phyloP scores from a whole-genome alignment of 1,140 invertebrate species.

The Neuroterus valhalla region DNA sequence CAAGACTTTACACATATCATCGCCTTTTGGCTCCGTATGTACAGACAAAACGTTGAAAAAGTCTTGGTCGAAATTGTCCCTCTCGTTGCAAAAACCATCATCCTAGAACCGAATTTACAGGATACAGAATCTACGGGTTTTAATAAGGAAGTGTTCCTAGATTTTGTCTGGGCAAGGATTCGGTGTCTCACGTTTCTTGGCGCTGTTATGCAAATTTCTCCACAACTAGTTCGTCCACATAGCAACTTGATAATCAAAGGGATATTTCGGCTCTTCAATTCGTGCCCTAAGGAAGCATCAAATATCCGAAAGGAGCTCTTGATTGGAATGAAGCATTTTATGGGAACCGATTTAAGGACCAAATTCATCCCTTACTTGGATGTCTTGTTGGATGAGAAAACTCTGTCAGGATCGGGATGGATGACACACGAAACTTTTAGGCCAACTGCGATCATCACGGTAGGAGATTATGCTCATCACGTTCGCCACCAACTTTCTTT shows the following conservation, averaged over 20 bases:
- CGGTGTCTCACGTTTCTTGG: slow-evolving; percentile 97
- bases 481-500: slow-evolving; percentile 91
- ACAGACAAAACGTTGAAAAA: slow-evolving; percentile 94
- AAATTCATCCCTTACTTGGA: slow-evolving; percentile 97
- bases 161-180: slow-evolving; percentile 98
- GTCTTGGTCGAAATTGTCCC: slow-evolving; percentile 98
- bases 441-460: slow-evolving; percentile 94
- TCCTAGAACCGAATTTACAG: slow-evolving; percentile 87
- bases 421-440: slow-evolving; percentile 94
- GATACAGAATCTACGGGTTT: slow-evolving; percentile 88
- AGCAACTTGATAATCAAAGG: slow-evolving; percentile 92
- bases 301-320: slow-evolving; percentile 94
- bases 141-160: slow-evolving; percentile 97
- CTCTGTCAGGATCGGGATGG: slow-evolving; percentile 94
- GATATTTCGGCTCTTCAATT: slow-evolving; percentile 89
- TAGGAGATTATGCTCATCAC: slow-evolving; percentile 97
- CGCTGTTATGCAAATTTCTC: slow-evolving; percentile 95
- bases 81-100: slow-evolving; percentile 94
- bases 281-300: slow-evolving; percentile 96
- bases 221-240: slow-evolving; percentile 89
- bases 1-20: slow-evolving; percentile 98
- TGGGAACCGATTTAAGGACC: slow-evolving; percentile 93
- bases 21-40: slow-evolving; percentile 97
- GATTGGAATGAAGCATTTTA: slow-evolving; percentile 94
- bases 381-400: slow-evolving; percentile 94